Evolutionary conservation across 2,888 invertebrate species (phyloP).

Genomic region (Drosophila bunnanda): DNA sequence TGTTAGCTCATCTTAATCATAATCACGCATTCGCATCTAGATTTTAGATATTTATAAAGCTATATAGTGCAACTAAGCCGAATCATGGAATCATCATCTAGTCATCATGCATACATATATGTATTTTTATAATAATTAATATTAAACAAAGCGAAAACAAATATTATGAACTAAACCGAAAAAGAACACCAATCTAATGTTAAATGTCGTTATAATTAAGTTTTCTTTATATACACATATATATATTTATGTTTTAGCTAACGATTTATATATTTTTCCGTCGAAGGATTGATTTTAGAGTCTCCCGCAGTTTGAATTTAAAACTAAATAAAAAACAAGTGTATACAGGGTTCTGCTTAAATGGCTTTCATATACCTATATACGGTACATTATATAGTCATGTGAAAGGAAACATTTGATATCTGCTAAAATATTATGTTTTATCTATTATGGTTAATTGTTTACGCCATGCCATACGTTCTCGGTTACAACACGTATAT

Average conservation of each 20-base stretch:
- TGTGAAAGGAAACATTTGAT: conserved; percentile 38
- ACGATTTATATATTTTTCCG: conserved; percentile 59
- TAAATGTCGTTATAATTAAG: conserved; percentile 78
- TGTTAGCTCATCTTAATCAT: conserved; percentile 67
- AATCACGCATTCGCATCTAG: conserved; percentile 66
- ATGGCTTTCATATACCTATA: conserved; percentile 52
- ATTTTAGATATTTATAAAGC: conserved; percentile 40
- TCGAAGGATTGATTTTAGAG: conserved; percentile 40
- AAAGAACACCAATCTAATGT: conserved; percentile 69
- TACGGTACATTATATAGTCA: conserved; percentile 10
- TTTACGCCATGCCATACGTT: conserved; percentile 47
- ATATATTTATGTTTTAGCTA: conserved; percentile 69
- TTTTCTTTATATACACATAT: conserved; percentile 59
- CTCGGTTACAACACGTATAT: conserved; percentile 65
- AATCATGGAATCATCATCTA: conserved; percentile 71
- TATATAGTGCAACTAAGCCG: conserved; percentile 52
- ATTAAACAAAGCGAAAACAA: conserved; percentile 31
- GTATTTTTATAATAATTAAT: conserved; percentile 71
- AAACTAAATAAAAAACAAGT: conserved; percentile 35
- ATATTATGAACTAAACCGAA: conserved; percentile 47
- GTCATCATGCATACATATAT: conserved; percentile 67
- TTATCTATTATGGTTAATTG: conserved; percentile 55
- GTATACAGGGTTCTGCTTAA: conserved; percentile 78
- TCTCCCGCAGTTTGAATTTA: conserved; percentile 47
- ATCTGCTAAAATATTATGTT: conserved; percentile 46